Percentiles rank a stretch among this genome's conserved stretches.
Evolutionary conservation across 2,888 invertebrate genomes (phyloP).

Genomic region (Papilio gigon): DNA sequence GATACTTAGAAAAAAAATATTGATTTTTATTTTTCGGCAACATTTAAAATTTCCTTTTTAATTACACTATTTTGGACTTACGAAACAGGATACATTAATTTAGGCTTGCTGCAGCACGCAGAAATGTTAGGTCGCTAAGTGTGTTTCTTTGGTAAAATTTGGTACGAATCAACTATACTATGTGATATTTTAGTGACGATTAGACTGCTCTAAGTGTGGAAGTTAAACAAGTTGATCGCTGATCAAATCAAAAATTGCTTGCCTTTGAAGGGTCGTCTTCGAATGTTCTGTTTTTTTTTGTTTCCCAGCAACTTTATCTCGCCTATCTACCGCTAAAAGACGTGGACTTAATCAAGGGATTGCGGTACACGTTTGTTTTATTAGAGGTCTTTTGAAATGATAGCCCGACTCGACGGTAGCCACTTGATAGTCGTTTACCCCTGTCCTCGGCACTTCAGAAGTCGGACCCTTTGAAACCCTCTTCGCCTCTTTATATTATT

Average conservation of each 20-base stretch:
- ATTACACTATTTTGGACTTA: conserved; percentile 27
- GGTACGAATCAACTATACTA: no score
- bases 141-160: no score
- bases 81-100: conserved; percentile 15
- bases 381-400: conserved; percentile 19
- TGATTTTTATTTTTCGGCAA: conserved; percentile 16
- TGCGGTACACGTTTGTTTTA: conserved; percentile 25
- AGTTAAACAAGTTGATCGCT: not conserved
- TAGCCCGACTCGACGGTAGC: conserved; percentile 14
- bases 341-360: conserved; percentile 30
- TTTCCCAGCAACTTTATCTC: conserved; percentile 22
- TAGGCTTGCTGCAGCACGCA: not conserved
- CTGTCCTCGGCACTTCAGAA: conserved; percentile 7
- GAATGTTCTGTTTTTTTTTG: not conserved
- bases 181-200: not conserved
- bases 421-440: conserved; percentile 1
- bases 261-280: conserved; percentile 4
- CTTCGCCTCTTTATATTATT: not conserved
- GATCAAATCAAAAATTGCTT: conserved; percentile 32
- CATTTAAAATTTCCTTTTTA: conserved; percentile 38
- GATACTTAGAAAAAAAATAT: conserved; percentile 35
- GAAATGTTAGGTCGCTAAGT: not conserved
- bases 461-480: conserved; percentile 4
- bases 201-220: not conserved
- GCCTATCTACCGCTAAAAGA: conserved; percentile 30